Conservation (phyloP, 2,113 vertebrate species). For the Chionomys nivalis region DNA sequence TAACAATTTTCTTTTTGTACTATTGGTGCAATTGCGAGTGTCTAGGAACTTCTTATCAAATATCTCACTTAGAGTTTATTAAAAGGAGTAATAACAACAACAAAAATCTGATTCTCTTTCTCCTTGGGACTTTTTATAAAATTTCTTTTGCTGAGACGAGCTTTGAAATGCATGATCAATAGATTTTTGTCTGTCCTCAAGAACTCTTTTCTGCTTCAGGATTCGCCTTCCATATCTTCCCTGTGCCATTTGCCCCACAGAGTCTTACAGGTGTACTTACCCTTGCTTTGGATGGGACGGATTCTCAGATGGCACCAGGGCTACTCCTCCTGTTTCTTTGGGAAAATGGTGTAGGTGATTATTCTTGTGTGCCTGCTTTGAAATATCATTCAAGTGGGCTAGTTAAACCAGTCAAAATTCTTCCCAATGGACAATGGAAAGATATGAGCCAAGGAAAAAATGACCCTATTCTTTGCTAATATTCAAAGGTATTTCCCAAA, state of each 20-base stretch:
- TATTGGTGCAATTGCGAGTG: background rate
- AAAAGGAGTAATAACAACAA: background rate
- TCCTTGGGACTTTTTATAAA: background rate
- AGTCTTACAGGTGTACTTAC: background rate
- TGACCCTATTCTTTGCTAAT: background rate
- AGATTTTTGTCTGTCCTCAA: background rate
- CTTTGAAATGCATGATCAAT: background rate
- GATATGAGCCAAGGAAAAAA: background rate
- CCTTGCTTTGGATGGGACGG: background rate
- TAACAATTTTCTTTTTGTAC: background rate
- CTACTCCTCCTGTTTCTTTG: background rate
- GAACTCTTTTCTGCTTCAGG: background rate
- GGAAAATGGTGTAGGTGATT: background rate
- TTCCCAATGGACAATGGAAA: background rate
- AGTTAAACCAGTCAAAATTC: slow-evolving; percentile 17
- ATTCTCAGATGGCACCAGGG: background rate
- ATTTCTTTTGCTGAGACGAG: slow-evolving; percentile 27
- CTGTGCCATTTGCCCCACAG: background rate
- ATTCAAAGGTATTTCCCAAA: background rate
- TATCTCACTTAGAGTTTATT: background rate
- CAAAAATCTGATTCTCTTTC: background rate
- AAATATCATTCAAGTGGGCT: background rate
- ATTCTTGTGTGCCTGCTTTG: background rate
- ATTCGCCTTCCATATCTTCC: background rate
- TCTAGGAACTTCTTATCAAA: background rate